These are phyloP conservation scores for Deilephila porcellus DNA, from an alignment of 2,888 invertebrate species.

Conservation along the genomic window DNA sequence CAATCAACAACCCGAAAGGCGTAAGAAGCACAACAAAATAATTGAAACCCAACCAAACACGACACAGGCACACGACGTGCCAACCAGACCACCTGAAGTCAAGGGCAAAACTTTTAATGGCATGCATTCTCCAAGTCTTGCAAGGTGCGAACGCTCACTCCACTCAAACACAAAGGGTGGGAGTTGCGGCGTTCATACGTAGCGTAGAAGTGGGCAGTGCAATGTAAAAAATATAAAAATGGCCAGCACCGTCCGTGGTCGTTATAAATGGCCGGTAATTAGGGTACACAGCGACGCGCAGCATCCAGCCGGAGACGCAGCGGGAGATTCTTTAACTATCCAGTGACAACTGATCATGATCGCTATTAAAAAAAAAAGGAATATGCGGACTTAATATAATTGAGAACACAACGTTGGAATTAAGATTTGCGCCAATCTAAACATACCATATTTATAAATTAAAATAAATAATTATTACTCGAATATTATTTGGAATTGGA, in stretches of 20 bases:
- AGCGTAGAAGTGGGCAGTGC: slow-evolving; percentile 53
- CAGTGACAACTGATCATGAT: not conserved
- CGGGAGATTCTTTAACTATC: not conserved
- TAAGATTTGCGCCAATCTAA: no score
- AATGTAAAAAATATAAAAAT: slow-evolving; percentile 70
- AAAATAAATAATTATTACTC: no score
- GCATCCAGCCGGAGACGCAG: slow-evolving; percentile 34
- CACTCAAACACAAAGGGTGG: slow-evolving; percentile 38
- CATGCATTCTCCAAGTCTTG: not conserved
- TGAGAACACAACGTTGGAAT: no score
- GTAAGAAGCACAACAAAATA: no score
- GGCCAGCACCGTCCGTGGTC: slow-evolving; percentile 67
- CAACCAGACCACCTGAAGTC: not conserved
- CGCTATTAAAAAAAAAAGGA: no score
- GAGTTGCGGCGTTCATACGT: slow-evolving; percentile 68
- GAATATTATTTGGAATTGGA: no score
- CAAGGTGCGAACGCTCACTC: slow-evolving; percentile 12
- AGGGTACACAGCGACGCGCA: slow-evolving; percentile 62
- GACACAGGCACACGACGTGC: no score
- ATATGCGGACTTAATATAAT: no score
- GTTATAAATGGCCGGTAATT: slow-evolving; percentile 81
- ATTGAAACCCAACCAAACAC: no score
- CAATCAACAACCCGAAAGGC: no score
- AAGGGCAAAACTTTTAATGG: not conserved
- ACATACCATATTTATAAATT: no score